Base-by-base conservation (phyloP, 2,797 vertebrate genomes). In the Silurus aristotelis region DNA sequence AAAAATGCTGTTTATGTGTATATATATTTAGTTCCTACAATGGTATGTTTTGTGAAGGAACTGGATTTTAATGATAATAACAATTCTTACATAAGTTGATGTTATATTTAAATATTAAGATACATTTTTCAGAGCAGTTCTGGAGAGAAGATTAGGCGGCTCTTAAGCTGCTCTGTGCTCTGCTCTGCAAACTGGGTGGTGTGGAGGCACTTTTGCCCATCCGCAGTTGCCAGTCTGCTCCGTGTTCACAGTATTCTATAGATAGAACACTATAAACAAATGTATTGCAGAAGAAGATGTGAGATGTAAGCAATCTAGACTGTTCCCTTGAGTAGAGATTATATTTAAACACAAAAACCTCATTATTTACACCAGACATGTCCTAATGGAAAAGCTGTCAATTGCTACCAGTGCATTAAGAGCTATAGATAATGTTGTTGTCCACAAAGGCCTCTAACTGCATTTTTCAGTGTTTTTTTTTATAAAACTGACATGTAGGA, bases 361-460 rank as follows among this genome's bases (percentile, higher is more conserved):
- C 14, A 80, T 64, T 48, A 66, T 66, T 80, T 48, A 52, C 48
- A 66, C 13, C n/a, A 67, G 79, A 67, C 46, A 67, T 52, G 79
- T 80, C n/a, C 79, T 80, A 25, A 80, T 55, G 63, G 63, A 80
- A 80, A 67, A 67, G 63, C 46, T 80, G 56, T 73, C 70, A 52
- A 31, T 80, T 63, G 66, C 79, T 31, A 27, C n/a, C 5, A 55
- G 5, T 67, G 63, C 63, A 66, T 66, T 66, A 66, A 52, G 15
- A 48, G n/a, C 43, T 48, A 66, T 14, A 66, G 43, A 80, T 52
- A 67, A 66, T 67, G 46, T 66, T 55, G 5, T 10, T 31, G 27
- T 20, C 1, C 25, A 60, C 27, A 60, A 46, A 71, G 17, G 27
- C 1, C 27, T n/a, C 8, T 38, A 48, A 14, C 60, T 63, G 27